Evolutionary conservation across 2,888 invertebrate genomes (phyloP), one percentile per base, ranked within the genome.

Genomic region (Ischnura elegans): DNA sequence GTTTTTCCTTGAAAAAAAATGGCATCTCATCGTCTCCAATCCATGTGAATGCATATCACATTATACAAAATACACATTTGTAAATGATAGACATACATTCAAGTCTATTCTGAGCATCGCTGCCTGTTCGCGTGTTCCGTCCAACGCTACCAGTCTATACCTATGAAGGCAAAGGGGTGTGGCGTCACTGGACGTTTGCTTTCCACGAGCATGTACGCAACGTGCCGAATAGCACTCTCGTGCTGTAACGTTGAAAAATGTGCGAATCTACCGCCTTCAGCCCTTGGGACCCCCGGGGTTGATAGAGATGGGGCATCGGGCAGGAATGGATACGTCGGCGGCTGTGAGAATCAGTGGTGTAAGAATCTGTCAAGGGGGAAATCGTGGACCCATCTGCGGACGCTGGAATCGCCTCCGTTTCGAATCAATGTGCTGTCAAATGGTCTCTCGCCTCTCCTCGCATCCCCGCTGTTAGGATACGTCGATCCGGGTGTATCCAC

Each of bases 371-470:
- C 61, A 55, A 13, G 61, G 21, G 90, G 43, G n/a, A n/a, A n/a
- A 85, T 8, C 86, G 45, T 46, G 45, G 90, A n/a, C 90, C 90
- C 90, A 90, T 90, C 90, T 90, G 90, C 61, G 25, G 43, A 8
- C 45, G 25, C 45, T 8, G 90, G 43, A 90, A 90, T 90, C 90
- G 90, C 61, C 61, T 90, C 61, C 55, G 45, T 21, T 25, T n/a
- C 86, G 86, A 90, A 90, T 90, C 90, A 61, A 90, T 90, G 90
- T 43, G 61, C 61, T 61, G 90, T 61, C 61, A 51, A 87, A 87
- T 51, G 90, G 61, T 46, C 86, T 76, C 61, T 61, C 61, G 61
- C 61, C 61, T 76, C 36, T 36, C 76, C 76, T 36, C 5, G 8
- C 29, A 29, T 4, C 25, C 76, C 76, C 16, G 76, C 76, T 25